These are phyloP conservation scores for Pangasius djambal DNA, from an alignment of 2,797 vertebrate species.

Conservation along the genomic window DNA sequence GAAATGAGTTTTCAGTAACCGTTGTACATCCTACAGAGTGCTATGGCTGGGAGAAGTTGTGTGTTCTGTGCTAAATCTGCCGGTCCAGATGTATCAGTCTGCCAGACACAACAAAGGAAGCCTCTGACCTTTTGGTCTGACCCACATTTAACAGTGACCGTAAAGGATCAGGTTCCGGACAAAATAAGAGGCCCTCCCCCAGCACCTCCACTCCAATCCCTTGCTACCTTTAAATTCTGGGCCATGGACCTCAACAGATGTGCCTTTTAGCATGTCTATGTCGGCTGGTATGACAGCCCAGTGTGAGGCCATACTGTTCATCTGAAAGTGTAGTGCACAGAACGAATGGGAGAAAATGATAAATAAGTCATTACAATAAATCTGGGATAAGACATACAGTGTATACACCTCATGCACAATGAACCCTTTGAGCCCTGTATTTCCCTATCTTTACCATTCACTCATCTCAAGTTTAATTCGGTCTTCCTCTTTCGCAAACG, in stretches of 20 bases:
- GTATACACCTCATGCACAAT: conserved; percentile 4
- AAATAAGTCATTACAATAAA: conserved; percentile 6
- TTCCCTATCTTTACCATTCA: neutral
- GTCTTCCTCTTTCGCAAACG: neutral
- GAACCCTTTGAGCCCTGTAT: neutral
- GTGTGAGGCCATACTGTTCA: conserved; percentile 41
- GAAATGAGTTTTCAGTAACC: conserved; percentile 1
- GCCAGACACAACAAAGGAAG: conserved; percentile 66
- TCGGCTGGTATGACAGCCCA: conserved; percentile 38
- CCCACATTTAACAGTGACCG: conserved; percentile 69
- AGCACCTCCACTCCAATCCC: conserved; percentile 46
- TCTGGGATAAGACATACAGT: neutral
- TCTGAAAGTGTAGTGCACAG: conserved; percentile 6
- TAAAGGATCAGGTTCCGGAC: conserved; percentile 64
- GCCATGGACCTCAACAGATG: conserved; percentile 55
- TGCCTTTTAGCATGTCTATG: conserved; percentile 34
- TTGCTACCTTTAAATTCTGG: conserved; percentile 60
- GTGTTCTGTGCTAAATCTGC: conserved; percentile 34
- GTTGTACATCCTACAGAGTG: neutral
- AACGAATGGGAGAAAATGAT: neutral
- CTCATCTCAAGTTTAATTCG: conserved; percentile 1
- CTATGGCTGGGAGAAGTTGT: neutral
- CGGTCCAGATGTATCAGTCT: conserved; percentile 69
- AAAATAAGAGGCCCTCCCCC: conserved; percentile 65
- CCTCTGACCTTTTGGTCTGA: conserved; percentile 70